Percentiles rank a stretch among this genome's conserved stretches.
These are phyloP conservation scores for Colletes latitarsis DNA, from an alignment of 1,140 invertebrate genomes.

Conservation along the genomic window DNA sequence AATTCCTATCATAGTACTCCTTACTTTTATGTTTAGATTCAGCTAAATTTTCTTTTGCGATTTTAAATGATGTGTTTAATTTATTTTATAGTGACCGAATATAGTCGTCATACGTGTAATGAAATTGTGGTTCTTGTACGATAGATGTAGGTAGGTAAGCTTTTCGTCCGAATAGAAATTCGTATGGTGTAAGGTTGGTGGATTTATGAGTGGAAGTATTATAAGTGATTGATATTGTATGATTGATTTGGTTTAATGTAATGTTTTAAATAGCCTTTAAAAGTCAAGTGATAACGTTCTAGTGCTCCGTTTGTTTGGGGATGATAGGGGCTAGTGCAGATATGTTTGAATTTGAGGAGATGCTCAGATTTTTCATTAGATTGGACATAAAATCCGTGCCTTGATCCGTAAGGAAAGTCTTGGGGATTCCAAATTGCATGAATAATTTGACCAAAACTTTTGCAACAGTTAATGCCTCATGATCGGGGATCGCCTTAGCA, in stretches of 20 bases:
- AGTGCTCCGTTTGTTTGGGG: too few species aligned
- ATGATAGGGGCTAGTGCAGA: slow-evolving; percentile 50
- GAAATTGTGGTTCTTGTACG: neutral
- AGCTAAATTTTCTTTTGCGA: neutral
- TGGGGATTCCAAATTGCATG: slow-evolving; percentile 64
- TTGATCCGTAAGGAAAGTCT: slow-evolving; percentile 70
- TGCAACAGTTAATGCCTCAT: slow-evolving; percentile 55
- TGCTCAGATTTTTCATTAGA: slow-evolving; percentile 49
- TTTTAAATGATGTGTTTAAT: slow-evolving; percentile 1
- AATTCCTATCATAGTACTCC: neutral
- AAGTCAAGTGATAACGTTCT: too few species aligned
- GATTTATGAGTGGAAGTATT: slow-evolving; percentile 77
- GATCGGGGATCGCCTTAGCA: slow-evolving; percentile 41
- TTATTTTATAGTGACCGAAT: neutral
- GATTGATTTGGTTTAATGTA: slow-evolving; percentile 58
- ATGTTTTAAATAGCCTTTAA: too few species aligned
- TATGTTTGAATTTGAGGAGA: slow-evolving; percentile 67
- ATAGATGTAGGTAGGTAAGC: slow-evolving; percentile 59
- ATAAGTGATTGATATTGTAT: too few species aligned
- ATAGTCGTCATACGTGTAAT: neutral
- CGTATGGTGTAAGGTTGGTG: slow-evolving; percentile 74
- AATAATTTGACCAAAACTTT: slow-evolving; percentile 38
- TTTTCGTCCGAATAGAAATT: slow-evolving; percentile 77
- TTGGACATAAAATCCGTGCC: slow-evolving; percentile 66
- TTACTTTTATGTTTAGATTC: neutral